These are phyloP conservation scores for Tigriopus japonicus DNA, from an alignment of 1,140 invertebrate genomes.

Conservation along the genomic window DNA sequence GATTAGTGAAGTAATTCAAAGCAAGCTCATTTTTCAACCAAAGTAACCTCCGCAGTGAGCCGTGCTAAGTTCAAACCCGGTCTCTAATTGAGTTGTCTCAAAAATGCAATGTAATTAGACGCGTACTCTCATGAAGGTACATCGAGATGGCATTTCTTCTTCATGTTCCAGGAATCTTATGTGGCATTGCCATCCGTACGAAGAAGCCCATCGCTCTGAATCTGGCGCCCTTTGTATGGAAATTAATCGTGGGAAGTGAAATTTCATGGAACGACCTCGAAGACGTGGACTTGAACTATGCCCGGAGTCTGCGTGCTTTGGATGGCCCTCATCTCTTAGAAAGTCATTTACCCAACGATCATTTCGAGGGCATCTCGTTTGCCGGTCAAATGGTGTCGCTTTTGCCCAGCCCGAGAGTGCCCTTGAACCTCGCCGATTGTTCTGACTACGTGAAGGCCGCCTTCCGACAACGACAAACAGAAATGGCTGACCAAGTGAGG, in stretches of 20 bases:
- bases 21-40: too few species aligned
- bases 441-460: slow-evolving; percentile 40
- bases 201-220: slow-evolving; percentile 40
- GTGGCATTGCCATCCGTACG: slow-evolving; percentile 37
- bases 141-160: neutral
- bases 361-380: slow-evolving; percentile 42
- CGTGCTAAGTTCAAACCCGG: too few species aligned
- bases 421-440: slow-evolving; percentile 39
- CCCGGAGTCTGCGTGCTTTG: slow-evolving; percentile 34
- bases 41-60: too few species aligned
- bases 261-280: slow-evolving; percentile 40
- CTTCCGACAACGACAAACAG: slow-evolving; percentile 38
- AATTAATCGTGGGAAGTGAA: slow-evolving; percentile 38
- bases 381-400: slow-evolving; percentile 32
- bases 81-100: too few species aligned
- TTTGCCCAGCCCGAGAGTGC: slow-evolving; percentile 25
- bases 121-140: neutral
- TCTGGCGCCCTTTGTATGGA: slow-evolving; percentile 43
- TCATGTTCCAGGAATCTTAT: slow-evolving; percentile 30
- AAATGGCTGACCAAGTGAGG: slow-evolving; percentile 40
- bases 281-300: slow-evolving; percentile 41
- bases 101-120: neutral
- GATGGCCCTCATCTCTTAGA: slow-evolving; percentile 23
- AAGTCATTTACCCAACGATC: slow-evolving; percentile 36
- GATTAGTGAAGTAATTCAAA: too few species aligned